Conservation (phyloP, 2,888 invertebrate species). For the Hetaerina titia region DNA sequence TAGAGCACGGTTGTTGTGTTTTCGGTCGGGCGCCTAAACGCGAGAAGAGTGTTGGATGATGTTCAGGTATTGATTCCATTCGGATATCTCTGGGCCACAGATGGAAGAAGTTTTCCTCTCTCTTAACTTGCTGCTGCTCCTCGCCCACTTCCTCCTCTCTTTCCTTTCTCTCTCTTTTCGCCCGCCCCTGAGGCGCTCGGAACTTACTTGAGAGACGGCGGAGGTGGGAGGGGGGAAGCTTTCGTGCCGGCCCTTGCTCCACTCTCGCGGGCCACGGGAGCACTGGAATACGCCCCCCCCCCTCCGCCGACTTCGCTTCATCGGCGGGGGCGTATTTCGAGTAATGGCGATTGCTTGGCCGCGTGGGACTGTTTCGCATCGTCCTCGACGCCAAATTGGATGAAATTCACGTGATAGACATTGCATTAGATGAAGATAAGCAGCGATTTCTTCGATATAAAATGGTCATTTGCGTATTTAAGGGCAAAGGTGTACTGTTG, state of each 20-base stretch:
- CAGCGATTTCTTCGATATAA: too few species aligned
- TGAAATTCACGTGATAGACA: too few species aligned
- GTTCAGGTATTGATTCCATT: conserved; percentile 27
- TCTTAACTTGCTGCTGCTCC: background rate
- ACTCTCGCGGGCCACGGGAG: background rate
- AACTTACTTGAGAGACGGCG: background rate
- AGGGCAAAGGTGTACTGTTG: too few species aligned
- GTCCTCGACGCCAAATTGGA: too few species aligned
- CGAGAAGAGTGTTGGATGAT: background rate
- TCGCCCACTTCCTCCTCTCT: background rate
- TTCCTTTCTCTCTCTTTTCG: too few species aligned
- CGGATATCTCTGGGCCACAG: background rate
- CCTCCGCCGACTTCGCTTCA: too few species aligned
- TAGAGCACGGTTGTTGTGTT: background rate
- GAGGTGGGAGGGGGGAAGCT: background rate
- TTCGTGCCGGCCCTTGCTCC: background rate
- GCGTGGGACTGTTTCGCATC: too few species aligned
- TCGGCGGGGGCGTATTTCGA: too few species aligned
- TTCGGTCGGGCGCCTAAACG: too few species aligned
- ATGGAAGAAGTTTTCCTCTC: background rate
- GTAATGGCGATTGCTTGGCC: too few species aligned
- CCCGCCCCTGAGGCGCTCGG: background rate
- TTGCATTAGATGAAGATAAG: too few species aligned
- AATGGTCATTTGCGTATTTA: too few species aligned
- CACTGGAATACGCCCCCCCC: background rate